Base-by-base conservation (phyloP, 2,113 vertebrate species). In the Thryonomys swinderianus region DNA sequence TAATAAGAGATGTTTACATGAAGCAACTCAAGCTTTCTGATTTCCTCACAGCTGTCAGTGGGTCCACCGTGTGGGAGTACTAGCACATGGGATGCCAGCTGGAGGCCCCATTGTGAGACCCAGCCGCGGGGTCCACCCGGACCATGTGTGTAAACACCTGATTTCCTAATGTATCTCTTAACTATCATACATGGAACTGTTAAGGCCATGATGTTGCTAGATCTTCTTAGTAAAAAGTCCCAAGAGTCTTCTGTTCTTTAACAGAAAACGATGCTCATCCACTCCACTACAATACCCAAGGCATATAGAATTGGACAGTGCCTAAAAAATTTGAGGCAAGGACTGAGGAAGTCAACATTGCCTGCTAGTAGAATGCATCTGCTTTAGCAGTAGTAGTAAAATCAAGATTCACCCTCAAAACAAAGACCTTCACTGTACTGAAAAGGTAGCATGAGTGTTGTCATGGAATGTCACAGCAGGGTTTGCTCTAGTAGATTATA, bases 391-490 rank as follows among this genome's bases (percentile, higher is more conserved):
- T 94, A 97, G 94, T n/a, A 97, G 69, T 93, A 97, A 96, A 98
- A 96, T 94, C 0, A n/a, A 98, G 97, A 97, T 95, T 98, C 97
- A 97, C 97, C 96, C 93, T 97, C 85, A 89, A 97, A 98, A 97
- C 97, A 98, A 98, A 98, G 98, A 95, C 88, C 93, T 95, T 98
- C 97, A 98, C 97, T 97, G 97, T 95, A 97, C 98, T 96, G 87
- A 98, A 98, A 98, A 97, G 97, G 97, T 96, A 98, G 98, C 97
- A 0, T 96, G 97, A 90, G 91, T 96, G 97, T 94, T 95, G 95
- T 98, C 97, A 97, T 98, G 98, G 98, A 98, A 98, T 99, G 98
- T 99, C 98, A 98, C 98, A 97, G 98, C 98, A 98, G 98, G 98
- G 98, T 97, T 98, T 96, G 98, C 98, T 97, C 97, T 98, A 97